A percentile compares a stretch with the other conserved stretches of the same genome.
Conservation (phyloP, 2,888 invertebrate genomes). For the Chrysotoxum bicinctum region DNA sequence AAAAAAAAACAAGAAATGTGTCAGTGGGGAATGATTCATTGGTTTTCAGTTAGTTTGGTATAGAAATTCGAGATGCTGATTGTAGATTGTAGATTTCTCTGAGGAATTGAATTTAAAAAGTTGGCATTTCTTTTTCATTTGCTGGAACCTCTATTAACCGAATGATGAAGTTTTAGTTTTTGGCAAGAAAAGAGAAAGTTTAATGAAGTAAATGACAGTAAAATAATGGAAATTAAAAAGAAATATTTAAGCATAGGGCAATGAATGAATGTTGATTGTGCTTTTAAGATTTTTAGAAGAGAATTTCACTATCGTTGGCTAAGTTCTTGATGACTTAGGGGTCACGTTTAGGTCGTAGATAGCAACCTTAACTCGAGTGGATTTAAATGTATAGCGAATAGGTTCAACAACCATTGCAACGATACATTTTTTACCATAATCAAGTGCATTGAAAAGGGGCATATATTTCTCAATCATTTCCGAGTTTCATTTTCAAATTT, state of each 20-base stretch:
- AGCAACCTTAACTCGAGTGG: too few relatives aligned
- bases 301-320: too few relatives aligned
- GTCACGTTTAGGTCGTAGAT: too few relatives aligned
- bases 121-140: not conserved
- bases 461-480: too few relatives aligned
- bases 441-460: too few relatives aligned
- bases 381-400: too few relatives aligned
- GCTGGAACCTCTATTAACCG: not conserved
- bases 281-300: too few relatives aligned
- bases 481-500: too few relatives aligned
- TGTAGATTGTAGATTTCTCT: conserved; percentile 35
- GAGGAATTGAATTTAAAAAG: conserved; percentile 14
- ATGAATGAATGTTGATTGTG: not conserved
- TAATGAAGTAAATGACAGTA: conserved; percentile 28
- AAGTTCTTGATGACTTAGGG: too few relatives aligned
- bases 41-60: conserved; percentile 16
- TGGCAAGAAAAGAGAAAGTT: not conserved
- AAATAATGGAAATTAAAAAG: not conserved
- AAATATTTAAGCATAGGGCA: not conserved
- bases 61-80: conserved; percentile 31
- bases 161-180: conserved; percentile 6
- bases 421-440: too few relatives aligned
- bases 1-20: conserved; percentile 13
- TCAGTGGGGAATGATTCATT: conserved; percentile 63
- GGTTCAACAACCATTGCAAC: too few relatives aligned